Evolutionary conservation across 1,140 invertebrate genomes (phyloP).

Genomic region (Atta texana): DNA sequence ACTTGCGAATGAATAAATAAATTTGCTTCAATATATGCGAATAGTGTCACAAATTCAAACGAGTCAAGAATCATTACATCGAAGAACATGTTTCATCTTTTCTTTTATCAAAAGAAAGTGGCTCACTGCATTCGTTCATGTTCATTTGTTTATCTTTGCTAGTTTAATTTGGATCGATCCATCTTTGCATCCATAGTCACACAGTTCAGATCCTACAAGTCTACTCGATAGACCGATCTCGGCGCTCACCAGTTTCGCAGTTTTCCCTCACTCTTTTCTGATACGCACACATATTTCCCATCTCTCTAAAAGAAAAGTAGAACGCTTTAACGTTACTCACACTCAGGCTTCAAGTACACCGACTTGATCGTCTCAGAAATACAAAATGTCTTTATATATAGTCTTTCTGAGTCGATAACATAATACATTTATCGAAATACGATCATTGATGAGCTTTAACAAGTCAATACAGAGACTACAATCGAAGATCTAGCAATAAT

Average conservation of each 20-base stretch:
- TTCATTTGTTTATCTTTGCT: neutral
- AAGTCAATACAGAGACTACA: neutral
- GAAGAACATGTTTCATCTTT: neutral
- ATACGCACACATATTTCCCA: neutral
- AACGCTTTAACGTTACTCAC: neutral
- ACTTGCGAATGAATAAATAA: neutral
- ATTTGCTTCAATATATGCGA: neutral
- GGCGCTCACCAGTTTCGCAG: neutral
- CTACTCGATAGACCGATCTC: neutral
- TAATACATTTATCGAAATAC: neutral
- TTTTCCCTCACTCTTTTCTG: neutral
- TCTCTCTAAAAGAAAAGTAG: neutral
- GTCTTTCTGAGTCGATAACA: neutral
- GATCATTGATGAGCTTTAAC: constrained; percentile 21
- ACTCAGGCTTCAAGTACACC: neutral
- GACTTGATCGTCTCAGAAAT: neutral
- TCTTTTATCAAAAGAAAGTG: neutral
- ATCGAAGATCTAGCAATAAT: neutral
- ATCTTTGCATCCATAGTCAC: neutral
- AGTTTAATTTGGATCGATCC: neutral
- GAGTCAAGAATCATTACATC: neutral
- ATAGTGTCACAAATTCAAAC: neutral
- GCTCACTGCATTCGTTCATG: neutral
- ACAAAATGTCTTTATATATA: neutral
- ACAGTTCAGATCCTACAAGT: neutral